Conservation (phyloP, 2,797 vertebrate genomes). For the Peromyscus melanophrys region DNA sequence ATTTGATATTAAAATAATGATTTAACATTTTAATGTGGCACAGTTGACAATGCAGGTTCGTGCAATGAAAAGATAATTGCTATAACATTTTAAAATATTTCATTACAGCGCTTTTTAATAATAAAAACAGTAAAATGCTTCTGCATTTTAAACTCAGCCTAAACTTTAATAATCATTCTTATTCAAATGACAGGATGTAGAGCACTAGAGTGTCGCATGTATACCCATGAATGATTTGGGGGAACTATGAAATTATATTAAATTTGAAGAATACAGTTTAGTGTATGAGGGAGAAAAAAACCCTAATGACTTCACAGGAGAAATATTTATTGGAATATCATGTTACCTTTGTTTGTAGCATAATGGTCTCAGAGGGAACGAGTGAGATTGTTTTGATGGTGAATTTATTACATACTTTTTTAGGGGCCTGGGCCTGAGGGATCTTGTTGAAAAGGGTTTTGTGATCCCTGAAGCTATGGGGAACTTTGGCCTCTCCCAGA, state of each 20-base stretch:
- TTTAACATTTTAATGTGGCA: slow-evolving; percentile 84
- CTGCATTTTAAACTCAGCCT: slow-evolving; percentile 82
- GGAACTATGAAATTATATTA: slow-evolving; percentile 82
- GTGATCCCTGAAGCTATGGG: slow-evolving; percentile 72
- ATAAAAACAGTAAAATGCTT: slow-evolving; percentile 86
- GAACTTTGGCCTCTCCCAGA: slow-evolving; percentile 73
- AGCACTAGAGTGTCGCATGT: slow-evolving; percentile 79
- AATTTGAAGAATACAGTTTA: slow-evolving; percentile 83
- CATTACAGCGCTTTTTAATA: slow-evolving; percentile 87
- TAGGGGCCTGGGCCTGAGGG: slow-evolving; percentile 79
- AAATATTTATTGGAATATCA: slow-evolving; percentile 85
- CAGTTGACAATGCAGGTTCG: slow-evolving; percentile 81
- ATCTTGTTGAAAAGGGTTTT: slow-evolving; percentile 71
- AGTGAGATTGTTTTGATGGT: slow-evolving; percentile 83
- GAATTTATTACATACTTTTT: slow-evolving; percentile 83
- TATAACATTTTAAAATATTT: slow-evolving; percentile 85
- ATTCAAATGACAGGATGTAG: slow-evolving; percentile 85
- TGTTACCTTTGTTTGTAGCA: slow-evolving; percentile 83
- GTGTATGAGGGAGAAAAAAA: slow-evolving; percentile 14
- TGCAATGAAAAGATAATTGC: slow-evolving; percentile 86
- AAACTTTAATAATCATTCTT: slow-evolving; percentile 85
- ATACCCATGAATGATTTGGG: slow-evolving; percentile 79
- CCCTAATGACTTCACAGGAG: slow-evolving; percentile 83
- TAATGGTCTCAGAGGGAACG: slow-evolving; percentile 81
- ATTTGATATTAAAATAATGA: slow-evolving; percentile 84